A percentile compares a stretch with the other conserved stretches of the same genome.
Conservation (phyloP, 1,140 invertebrate species). For the Zaprionus tsacasi region DNA sequence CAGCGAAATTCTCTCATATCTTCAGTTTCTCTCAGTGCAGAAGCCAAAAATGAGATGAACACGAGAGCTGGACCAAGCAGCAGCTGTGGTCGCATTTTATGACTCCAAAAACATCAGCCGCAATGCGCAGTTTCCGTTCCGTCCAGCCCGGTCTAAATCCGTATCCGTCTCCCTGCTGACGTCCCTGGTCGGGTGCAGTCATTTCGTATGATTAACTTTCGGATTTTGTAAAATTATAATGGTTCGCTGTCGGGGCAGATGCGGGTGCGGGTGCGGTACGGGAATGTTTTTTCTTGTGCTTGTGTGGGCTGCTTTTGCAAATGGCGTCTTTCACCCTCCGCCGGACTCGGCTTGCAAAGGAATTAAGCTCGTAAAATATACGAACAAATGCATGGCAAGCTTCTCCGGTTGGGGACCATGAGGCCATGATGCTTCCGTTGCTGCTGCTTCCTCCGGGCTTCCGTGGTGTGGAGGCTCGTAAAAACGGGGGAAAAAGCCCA, state of each 20-base stretch:
- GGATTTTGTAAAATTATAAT: conserved; percentile 81
- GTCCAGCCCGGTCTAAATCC: background rate
- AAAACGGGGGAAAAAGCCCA: conserved; percentile 50
- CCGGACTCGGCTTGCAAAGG: conserved; percentile 54
- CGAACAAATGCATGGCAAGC: conserved; percentile 54
- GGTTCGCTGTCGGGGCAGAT: conserved; percentile 30
- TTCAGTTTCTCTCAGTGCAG: background rate
- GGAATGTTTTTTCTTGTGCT: background rate
- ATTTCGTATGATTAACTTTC: conserved; percentile 78
- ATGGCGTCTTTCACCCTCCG: conserved; percentile 63
- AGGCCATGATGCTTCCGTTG: conserved; percentile 46
- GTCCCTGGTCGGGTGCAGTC: conserved; percentile 24
- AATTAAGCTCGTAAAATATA: conserved; percentile 77
- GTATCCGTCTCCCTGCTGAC: conserved; percentile 1
- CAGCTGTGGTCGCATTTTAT: conserved; percentile 48
- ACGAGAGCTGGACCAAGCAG: conserved; percentile 1
- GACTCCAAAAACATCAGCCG: conserved; percentile 48
- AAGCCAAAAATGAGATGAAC: background rate
- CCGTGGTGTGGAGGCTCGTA: conserved; percentile 58
- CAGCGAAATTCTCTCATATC: background rate
- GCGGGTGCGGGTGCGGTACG: conserved; percentile 28
- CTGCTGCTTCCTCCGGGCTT: conserved; percentile 50
- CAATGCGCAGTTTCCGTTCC: conserved; percentile 55
- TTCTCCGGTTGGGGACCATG: conserved; percentile 54
- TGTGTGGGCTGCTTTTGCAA: conserved; percentile 44